These are phyloP conservation scores for Lutjanus argentimaculatus DNA, from an alignment of 2,797 vertebrate genomes.

Conservation along the genomic window DNA sequence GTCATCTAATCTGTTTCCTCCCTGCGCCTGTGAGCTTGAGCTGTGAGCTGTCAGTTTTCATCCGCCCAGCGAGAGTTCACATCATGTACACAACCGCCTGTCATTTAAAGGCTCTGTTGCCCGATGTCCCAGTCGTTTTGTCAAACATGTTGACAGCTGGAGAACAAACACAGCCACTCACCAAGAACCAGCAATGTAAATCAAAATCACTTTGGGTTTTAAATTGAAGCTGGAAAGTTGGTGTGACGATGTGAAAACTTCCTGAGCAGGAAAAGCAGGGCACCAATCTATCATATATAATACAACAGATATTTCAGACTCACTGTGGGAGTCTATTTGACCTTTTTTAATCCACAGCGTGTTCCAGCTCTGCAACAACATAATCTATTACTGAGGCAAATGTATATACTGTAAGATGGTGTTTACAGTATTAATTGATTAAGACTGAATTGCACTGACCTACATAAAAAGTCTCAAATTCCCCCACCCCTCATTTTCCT, in stretches of 20 bases:
- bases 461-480: background rate
- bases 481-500: background rate
- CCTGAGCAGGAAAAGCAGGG: background rate
- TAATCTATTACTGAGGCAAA: background rate
- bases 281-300: background rate
- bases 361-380: background rate
- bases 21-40: background rate
- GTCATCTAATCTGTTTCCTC: constrained; percentile 1
- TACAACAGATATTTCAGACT: background rate
- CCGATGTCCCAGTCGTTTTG: constrained; percentile 26
- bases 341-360: background rate
- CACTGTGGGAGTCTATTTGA: background rate
- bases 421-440: background rate
- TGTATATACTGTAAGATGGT: background rate
- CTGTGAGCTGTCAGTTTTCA: constrained; percentile 19
- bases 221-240: background rate
- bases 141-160: constrained; percentile 40
- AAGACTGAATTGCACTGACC: background rate
- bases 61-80: constrained; percentile 36
- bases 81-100: constrained; percentile 32
- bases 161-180: constrained; percentile 11
- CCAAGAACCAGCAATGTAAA: constrained; percentile 2
- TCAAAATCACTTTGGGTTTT: background rate
- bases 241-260: background rate
- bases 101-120: constrained; percentile 18